Conservation (phyloP, 1,140 invertebrate species). For the Carcinoscorpius rotundicauda region DNA sequence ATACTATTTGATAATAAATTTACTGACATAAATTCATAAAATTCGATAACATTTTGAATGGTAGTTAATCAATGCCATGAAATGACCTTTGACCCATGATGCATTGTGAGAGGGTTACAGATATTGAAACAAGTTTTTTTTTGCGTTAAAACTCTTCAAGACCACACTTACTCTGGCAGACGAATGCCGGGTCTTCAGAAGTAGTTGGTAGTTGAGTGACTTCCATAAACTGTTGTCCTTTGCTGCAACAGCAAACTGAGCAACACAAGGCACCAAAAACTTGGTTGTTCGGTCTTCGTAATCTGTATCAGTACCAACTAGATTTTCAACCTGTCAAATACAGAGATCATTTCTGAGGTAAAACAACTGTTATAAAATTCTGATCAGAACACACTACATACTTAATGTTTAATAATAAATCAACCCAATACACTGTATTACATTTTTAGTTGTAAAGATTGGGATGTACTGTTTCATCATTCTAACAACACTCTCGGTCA, state of each 20-base stretch:
- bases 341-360: too few species aligned
- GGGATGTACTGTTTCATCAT: neutral
- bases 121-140: neutral
- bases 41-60: too few species aligned
- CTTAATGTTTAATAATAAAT: too few species aligned
- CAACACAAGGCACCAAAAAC: constrained; percentile 59
- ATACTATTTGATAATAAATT: too few species aligned
- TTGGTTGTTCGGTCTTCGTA: constrained; percentile 47
- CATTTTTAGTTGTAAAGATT: neutral
- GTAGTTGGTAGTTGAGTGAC: constrained; percentile 71
- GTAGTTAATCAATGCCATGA: too few species aligned
- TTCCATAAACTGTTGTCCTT: constrained; percentile 78
- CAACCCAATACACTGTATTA: too few species aligned
- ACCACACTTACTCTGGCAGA: constrained; percentile 39
- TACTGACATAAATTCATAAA: too few species aligned
- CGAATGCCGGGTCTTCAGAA: constrained; percentile 69
- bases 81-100: too few species aligned
- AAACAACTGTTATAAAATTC: neutral
- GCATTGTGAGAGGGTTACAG: neutral
- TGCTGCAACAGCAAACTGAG: constrained; percentile 62
- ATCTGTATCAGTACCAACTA: constrained; percentile 44
- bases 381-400: neutral
- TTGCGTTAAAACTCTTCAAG: too few species aligned
- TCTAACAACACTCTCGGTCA: neutral
- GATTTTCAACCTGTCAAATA: constrained; percentile 54